Evolutionary conservation across 2,797 vertebrate species (phyloP), one percentile per base, ranked within the genome.

Genomic region (Argya squamiceps): DNA sequence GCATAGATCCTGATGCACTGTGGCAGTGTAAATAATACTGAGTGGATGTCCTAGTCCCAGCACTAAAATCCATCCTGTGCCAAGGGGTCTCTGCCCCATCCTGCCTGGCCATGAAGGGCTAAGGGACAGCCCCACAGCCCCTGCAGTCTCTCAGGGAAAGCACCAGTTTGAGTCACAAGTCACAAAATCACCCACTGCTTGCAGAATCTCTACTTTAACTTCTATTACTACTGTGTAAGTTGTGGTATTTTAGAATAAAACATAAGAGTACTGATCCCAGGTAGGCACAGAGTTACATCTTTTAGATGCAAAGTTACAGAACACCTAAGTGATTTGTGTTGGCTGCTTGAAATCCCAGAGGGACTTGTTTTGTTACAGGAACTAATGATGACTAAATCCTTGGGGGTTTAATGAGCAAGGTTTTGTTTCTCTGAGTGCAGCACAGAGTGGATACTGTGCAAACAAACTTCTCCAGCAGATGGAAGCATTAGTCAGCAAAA

Each of bases 401-500:
- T 7, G 19, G 37, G 17, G 29, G 1, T 30, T 76, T 74, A 50
- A 77, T 19, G 75, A 64, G 52, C 8, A 36, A 47, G 70, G 32
- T 39, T 73, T 58, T 37, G 15, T 43, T 32, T 71, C 49, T 64
- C 13, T 2, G 71, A 37, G 21, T 17, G 17, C 36, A 24, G 60
- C 2, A 39, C 8, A 55, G 36, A 65, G 55, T 3, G 29, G 74
- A 46, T 8, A 9, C 15, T 80, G 88, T 36, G 50, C 86, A 78
- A 77, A 88, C 12, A 17, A 18, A 60, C 20, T 15, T 69, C 47
- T 92, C 95, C 96, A 95, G 91, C 22, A 96, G 96, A 73, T 95
- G 96, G 96, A 91, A 90, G 89, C 85, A 93, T 64, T n/a, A 80
- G 47, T 12, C 89, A 92, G 91, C 52, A 52, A 81, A 91, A 84